Evolutionary conservation across 2,797 vertebrate genomes (phyloP).

Genomic region (Hylomyscus alleni): DNA sequence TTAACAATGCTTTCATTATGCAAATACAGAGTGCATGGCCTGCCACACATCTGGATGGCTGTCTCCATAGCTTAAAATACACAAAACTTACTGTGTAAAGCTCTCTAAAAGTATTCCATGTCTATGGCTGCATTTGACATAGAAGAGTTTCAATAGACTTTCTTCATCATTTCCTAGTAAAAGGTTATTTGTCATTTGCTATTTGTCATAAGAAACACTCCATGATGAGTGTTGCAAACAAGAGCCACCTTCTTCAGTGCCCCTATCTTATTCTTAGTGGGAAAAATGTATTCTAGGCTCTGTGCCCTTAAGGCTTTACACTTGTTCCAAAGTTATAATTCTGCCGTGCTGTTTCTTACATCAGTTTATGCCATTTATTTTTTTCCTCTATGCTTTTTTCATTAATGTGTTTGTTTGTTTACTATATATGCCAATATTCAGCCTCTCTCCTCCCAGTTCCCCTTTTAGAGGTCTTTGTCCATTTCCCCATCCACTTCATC

Average conservation of each 20-base stretch:
- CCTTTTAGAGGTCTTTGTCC: not conserved
- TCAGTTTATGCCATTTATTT: not conserved
- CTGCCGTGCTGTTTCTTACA: not conserved
- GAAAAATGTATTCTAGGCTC: not conserved
- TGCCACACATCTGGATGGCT: not conserved
- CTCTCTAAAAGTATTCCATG: not conserved
- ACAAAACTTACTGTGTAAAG: not conserved
- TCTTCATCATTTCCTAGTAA: not conserved
- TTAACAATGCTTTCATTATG: slow-evolving; percentile 29
- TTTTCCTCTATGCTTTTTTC: not conserved
- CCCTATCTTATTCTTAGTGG: not conserved
- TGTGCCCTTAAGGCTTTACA: not conserved
- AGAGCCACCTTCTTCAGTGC: not conserved
- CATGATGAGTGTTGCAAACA: not conserved
- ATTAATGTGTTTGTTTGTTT: not conserved
- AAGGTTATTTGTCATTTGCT: not conserved
- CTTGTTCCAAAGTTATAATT: slow-evolving; percentile 30
- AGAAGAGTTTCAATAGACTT: not conserved
- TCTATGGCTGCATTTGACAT: not conserved
- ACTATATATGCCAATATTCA: not conserved
- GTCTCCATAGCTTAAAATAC: not conserved
- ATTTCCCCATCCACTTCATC: not conserved
- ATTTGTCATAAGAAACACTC: not conserved
- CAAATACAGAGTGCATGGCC: not conserved
- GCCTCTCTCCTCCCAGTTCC: not conserved